phyloP scores from a whole-genome alignment of 2,113 vertebrate genomes.

The Periophthalmus modestus region DNA sequence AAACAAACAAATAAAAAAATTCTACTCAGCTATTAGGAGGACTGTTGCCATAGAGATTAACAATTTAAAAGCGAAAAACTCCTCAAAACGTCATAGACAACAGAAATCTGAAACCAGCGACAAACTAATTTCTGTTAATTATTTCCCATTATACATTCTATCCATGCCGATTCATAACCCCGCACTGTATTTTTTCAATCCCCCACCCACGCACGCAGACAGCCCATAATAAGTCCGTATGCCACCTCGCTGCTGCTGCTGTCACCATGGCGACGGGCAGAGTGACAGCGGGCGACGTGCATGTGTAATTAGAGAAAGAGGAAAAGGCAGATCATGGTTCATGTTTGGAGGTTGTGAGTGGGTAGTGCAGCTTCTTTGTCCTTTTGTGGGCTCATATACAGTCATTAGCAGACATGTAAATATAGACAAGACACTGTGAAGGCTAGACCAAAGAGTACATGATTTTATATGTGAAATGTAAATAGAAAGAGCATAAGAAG shows the following conservation, averaged over 20 bases:
- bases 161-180: conserved; percentile 35
- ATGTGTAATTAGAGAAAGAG: conserved; percentile 55
- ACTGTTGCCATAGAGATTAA: too few species aligned
- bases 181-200: conserved; percentile 18
- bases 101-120: too few species aligned
- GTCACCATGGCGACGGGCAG: conserved; percentile 70
- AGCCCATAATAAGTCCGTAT: conserved; percentile 15
- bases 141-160: conserved; percentile 70
- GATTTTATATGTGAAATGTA: background rate
- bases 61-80: too few species aligned
- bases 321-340: conserved; percentile 30
- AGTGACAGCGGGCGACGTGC: conserved; percentile 30
- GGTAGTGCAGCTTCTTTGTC: background rate
- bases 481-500: background rate
- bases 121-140: conserved; percentile 41
- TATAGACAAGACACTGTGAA: background rate
- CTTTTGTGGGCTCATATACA: background rate
- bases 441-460: background rate
- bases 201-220: background rate
- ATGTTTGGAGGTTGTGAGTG: background rate
- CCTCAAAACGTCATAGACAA: too few species aligned
- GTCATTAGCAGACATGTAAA: background rate
- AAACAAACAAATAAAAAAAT: too few species aligned
- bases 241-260: conserved; percentile 29
- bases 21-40: too few species aligned